Conservation (phyloP, 2,113 vertebrate species). For the Loxodonta africana region DNA sequence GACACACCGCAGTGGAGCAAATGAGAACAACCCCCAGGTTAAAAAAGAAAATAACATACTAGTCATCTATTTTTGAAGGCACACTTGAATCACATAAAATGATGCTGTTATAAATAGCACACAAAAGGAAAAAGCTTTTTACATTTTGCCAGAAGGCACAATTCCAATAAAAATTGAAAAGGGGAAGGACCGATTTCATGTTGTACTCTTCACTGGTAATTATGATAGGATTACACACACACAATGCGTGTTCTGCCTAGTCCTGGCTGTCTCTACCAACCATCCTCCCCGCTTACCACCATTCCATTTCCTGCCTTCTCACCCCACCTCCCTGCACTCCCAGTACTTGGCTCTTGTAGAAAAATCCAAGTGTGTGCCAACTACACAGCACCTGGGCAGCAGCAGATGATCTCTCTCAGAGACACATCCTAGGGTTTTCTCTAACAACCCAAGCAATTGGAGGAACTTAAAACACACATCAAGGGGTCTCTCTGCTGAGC, state of each 20-base stretch:
- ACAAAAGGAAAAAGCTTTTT: constrained; percentile 37
- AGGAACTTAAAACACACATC: constrained; percentile 16
- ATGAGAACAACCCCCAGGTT: neutral
- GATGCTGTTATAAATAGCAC: constrained; percentile 36
- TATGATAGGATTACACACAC: neutral
- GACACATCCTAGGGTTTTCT: neutral
- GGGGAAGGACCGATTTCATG: neutral
- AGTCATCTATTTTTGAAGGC: constrained; percentile 30
- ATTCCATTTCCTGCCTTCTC: neutral
- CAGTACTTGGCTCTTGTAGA: neutral
- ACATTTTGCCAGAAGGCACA: constrained; percentile 44
- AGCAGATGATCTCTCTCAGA: neutral
- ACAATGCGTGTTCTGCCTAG: neutral
- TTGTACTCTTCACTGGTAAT: neutral
- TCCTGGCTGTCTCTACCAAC: neutral
- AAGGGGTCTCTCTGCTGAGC: neutral
- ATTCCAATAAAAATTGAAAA: constrained; percentile 12
- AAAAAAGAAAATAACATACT: neutral
- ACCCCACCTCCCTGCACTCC: neutral
- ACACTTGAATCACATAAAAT: constrained; percentile 44
- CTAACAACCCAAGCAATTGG: neutral
- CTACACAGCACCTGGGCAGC: neutral
- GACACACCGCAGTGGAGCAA: neutral
- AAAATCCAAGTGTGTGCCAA: neutral
- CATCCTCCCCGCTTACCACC: neutral